These are phyloP conservation scores for Platyscapa corneri DNA, from an alignment of 1,140 invertebrate genomes.

Conservation along the genomic window DNA sequence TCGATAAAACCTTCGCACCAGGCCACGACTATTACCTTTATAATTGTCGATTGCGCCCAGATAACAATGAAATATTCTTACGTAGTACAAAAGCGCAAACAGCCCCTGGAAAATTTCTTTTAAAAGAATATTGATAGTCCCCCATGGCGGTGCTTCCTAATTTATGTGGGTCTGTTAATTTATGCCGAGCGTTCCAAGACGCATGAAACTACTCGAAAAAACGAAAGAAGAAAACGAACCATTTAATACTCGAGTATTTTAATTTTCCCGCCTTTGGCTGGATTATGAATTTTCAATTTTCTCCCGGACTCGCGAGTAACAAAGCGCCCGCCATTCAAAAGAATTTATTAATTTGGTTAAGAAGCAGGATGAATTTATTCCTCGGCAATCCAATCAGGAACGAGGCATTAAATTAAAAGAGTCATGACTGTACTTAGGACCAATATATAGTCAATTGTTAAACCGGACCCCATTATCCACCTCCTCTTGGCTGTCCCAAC, in stretches of 20 bases:
- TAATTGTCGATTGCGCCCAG: background rate
- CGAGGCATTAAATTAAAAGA: constrained; percentile 11
- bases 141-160: too few relatives aligned
- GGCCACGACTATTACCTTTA: background rate
- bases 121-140: background rate
- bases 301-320: background rate
- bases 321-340: too few relatives aligned
- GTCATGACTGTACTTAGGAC: background rate
- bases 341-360: constrained; percentile 16
- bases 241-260: background rate
- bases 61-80: background rate
- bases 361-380: constrained; percentile 8
- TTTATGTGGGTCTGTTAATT: background rate
- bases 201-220: background rate
- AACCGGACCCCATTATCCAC: background rate
- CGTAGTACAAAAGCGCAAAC: background rate
- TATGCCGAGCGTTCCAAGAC: background rate
- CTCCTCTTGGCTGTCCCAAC: background rate
- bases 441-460: constrained; percentile 3
- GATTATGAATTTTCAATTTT: background rate
- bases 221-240: background rate
- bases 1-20: background rate
- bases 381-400: background rate
- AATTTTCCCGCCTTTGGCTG: background rate
- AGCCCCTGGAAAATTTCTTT: background rate